Conservation (phyloP, 2,888 invertebrate genomes). For the Apodemia duryi region DNA sequence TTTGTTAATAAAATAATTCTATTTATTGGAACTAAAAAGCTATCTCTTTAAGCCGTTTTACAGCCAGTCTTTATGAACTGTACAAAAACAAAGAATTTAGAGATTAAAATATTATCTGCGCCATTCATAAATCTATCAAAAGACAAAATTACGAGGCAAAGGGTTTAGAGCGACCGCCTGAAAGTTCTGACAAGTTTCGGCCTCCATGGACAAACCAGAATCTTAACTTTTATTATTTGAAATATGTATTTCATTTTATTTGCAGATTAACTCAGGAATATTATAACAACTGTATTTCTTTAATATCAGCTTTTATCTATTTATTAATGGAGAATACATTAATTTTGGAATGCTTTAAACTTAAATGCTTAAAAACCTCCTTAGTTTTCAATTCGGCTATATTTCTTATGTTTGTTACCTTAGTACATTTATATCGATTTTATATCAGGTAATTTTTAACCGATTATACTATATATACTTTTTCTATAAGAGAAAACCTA, state of each 20-base stretch:
- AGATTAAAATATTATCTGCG: slow-evolving; percentile 4
- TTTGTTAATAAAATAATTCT: too few species aligned
- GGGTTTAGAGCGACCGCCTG: not conserved
- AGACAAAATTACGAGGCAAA: slow-evolving; percentile 14
- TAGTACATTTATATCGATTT: too few species aligned
- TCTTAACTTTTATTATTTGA: slow-evolving; percentile 9
- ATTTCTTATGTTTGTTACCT: too few species aligned
- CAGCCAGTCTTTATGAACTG: not conserved
- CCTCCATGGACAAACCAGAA: not conserved
- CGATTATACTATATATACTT: too few species aligned
- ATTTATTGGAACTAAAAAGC: too few species aligned
- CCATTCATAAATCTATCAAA: slow-evolving; percentile 16
- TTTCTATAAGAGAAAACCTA: too few species aligned
- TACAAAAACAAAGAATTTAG: not conserved
- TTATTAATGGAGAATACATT: too few species aligned
- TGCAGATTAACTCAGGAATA: not conserved
- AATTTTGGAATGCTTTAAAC: too few species aligned
- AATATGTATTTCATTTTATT: not conserved
- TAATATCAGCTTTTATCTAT: too few species aligned
- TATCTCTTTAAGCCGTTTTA: not conserved
- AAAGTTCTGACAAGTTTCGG: slow-evolving; percentile 6
- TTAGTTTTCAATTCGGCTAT: too few species aligned
- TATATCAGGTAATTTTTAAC: too few species aligned
- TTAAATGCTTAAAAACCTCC: too few species aligned
- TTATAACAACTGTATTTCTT: not conserved